A percentile compares a stretch with the other conserved stretches of the same genome.
Evolutionary conservation across 2,888 invertebrate species (phyloP).

Genomic region (Brachylomia viminalis): DNA sequence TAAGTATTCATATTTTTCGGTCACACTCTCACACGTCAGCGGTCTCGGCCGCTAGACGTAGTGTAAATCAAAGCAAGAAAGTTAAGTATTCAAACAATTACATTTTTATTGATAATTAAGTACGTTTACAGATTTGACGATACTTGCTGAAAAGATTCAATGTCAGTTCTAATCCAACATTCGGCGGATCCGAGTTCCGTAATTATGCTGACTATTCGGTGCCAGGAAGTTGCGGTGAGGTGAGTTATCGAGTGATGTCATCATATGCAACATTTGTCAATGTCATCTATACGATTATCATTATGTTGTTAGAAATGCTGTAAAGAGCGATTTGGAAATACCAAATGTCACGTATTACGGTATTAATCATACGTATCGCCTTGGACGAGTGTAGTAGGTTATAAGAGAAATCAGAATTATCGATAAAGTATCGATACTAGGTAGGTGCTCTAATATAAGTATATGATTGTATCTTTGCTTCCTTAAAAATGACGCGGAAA

Average conservation of each 20-base stretch:
- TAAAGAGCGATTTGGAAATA: constrained; percentile 32
- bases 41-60: not conserved
- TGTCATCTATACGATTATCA: constrained; percentile 50
- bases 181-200: not conserved
- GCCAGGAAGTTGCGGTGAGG: constrained; percentile 8
- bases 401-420: constrained; percentile 16
- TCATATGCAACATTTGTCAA: constrained; percentile 46
- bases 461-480: not conserved
- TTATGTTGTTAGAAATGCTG: constrained; percentile 34
- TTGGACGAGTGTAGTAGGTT: constrained; percentile 6
- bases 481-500: not conserved
- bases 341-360: constrained; percentile 43
- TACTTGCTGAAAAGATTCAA: not conserved
- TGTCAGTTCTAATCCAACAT: not conserved
- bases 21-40: not conserved
- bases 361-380: constrained; percentile 14
- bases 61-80: not conserved
- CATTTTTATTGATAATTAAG: not conserved
- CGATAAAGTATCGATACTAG: not conserved
- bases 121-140: not conserved
- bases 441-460: not conserved
- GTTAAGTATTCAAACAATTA: not conserved
- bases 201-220: not conserved
- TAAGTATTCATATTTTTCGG: not conserved
- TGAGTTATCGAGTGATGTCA: constrained; percentile 39